Percentiles rank a stretch among this genome's conserved stretches.
Evolutionary conservation across 2,113 vertebrate genomes (phyloP).

Genomic region (Elanus axillaris): DNA sequence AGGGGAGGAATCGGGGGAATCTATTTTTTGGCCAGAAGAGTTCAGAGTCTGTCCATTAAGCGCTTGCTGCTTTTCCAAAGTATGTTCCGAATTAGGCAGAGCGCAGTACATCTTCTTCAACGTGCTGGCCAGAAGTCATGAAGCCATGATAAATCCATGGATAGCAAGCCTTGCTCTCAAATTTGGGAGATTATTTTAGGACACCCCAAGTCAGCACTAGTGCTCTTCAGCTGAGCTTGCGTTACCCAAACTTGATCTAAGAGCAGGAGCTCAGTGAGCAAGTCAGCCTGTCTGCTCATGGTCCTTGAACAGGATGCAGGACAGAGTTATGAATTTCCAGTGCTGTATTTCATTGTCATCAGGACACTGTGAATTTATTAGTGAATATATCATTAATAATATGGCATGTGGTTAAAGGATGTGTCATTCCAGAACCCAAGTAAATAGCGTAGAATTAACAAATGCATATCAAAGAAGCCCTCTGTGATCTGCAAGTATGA

Average conservation of each 20-base stretch:
- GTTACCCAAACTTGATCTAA: not conserved
- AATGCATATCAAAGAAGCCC: not conserved
- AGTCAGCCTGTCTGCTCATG: not conserved
- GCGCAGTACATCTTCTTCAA: not conserved
- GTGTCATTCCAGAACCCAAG: not conserved
- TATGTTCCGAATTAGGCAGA: conserved; percentile 24
- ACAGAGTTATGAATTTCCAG: not conserved
- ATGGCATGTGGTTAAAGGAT: not conserved
- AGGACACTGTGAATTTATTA: not conserved
- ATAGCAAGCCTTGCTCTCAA: not conserved
- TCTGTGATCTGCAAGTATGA: not conserved
- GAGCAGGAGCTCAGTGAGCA: not conserved
- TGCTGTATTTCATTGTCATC: not conserved
- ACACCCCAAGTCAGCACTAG: not conserved
- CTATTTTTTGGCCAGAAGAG: not conserved
- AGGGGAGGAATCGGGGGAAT: not conserved
- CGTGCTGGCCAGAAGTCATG: not conserved
- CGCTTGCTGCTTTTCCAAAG: not conserved
- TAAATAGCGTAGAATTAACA: not conserved
- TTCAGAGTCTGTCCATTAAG: not conserved
- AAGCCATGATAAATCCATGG: not conserved
- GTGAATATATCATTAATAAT: not conserved
- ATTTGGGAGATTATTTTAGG: not conserved
- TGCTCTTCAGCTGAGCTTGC: not conserved
- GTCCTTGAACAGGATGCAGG: not conserved